phyloP scores from a whole-genome alignment of 2,888 invertebrate genomes.

The Callyntrura guangdongensis region DNA sequence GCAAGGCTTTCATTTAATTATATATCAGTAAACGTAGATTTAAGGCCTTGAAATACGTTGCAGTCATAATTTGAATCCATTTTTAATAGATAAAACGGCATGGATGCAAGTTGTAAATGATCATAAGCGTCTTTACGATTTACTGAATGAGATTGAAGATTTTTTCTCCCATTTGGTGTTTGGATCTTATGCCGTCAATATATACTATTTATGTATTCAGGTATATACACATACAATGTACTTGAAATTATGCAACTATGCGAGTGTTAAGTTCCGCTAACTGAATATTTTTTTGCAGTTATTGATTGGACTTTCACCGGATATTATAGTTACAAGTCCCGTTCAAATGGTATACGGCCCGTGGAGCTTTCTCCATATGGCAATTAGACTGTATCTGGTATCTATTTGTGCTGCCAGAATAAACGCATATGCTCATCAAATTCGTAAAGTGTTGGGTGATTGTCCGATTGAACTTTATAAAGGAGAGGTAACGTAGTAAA shows the following conservation, averaged over 20 bases:
- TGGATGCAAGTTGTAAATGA: constrained; percentile 80
- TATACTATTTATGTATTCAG: constrained; percentile 77
- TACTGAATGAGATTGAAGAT: constrained; percentile 71
- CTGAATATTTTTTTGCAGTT: constrained; percentile 8
- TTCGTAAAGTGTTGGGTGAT: constrained; percentile 44
- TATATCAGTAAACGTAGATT: background rate
- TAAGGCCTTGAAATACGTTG: background rate
- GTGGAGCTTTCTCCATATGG: constrained; percentile 67
- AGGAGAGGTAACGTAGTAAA: constrained; percentile 58
- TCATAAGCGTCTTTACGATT: constrained; percentile 73
- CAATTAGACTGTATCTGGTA: constrained; percentile 49
- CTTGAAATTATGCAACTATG: too few species aligned
- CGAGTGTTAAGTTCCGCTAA: background rate
- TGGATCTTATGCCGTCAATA: constrained; percentile 76
- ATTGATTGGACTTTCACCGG: constrained; percentile 67
- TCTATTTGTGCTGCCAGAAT: constrained; percentile 56
- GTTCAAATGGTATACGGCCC: constrained; percentile 60
- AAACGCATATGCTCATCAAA: constrained; percentile 62
- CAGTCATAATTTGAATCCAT: background rate
- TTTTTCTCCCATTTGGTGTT: constrained; percentile 81
- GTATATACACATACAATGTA: too few species aligned
- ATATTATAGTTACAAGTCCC: constrained; percentile 29
- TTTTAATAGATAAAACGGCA: constrained; percentile 61
- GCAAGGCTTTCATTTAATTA: background rate
- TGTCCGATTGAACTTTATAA: constrained; percentile 63